A percentile compares a stretch with the other conserved stretches of the same genome.
Evolutionary conservation across 64 coral and sea anemone genomes (phyloP).

Genomic region (Stichodactyla helianthus): DNA sequence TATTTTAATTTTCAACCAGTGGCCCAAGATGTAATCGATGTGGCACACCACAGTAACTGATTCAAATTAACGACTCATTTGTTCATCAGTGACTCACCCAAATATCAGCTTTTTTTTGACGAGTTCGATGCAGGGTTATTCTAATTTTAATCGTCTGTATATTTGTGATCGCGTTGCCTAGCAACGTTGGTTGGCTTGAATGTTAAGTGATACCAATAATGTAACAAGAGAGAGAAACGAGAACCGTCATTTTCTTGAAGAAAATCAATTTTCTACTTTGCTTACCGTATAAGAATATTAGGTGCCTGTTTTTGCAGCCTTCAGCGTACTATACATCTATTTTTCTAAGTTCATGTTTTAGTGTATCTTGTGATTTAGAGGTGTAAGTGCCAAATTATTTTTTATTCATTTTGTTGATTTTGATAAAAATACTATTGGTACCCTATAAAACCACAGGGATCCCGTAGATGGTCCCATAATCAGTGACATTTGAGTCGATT

Average conservation of each 20-base stretch:
- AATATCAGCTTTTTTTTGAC: neutral
- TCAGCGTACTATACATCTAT: neutral
- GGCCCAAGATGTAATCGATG: neutral
- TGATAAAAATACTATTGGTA: neutral
- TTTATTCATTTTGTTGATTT: neutral
- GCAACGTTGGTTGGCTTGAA: neutral
- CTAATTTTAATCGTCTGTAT: too few relatives aligned
- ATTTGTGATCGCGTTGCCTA: neutral
- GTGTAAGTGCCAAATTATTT: neutral
- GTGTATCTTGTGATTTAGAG: neutral
- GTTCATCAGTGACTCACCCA: neutral
- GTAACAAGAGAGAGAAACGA: too few relatives aligned
- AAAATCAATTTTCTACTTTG: neutral
- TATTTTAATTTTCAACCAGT: neutral
- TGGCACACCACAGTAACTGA: neutral
- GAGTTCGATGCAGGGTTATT: too few relatives aligned
- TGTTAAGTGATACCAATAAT: too few relatives aligned
- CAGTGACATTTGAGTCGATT: too few relatives aligned
- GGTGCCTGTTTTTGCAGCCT: neutral
- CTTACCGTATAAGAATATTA: neutral
- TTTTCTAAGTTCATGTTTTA: neutral
- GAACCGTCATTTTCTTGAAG: neutral
- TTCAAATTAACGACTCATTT: neutral
- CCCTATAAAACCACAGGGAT: neutral
- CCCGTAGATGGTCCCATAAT: neutral